Conservation (phyloP, 2,113 vertebrate species). For the Pandion haliaetus region DNA sequence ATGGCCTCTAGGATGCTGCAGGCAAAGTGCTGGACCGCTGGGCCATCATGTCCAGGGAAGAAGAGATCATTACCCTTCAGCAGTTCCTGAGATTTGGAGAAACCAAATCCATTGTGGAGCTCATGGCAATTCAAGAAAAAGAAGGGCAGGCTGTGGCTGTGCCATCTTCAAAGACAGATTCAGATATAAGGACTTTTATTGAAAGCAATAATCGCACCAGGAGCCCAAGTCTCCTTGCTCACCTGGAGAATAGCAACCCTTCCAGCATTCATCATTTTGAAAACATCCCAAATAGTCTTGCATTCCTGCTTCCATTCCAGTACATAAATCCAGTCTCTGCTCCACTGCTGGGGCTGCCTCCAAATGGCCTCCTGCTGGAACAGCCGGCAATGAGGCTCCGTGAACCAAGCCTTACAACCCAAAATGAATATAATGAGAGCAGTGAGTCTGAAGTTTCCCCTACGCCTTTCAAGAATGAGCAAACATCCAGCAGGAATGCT, state of each 20-base stretch:
- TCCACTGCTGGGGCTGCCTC: slow-evolving; percentile 92
- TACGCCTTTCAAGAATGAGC: slow-evolving; percentile 90
- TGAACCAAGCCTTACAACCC: slow-evolving; percentile 89
- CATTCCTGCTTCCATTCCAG: slow-evolving; percentile 96
- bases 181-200: slow-evolving; percentile 98
- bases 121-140: slow-evolving; percentile 99
- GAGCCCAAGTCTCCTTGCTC: slow-evolving; percentile 93
- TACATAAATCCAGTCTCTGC: slow-evolving; percentile 98
- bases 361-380: slow-evolving; percentile 91
- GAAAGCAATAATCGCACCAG: slow-evolving; percentile 98
- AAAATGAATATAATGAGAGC: slow-evolving; percentile 92
- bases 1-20: slow-evolving; percentile 93
- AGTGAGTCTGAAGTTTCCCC: slow-evolving; percentile 97
- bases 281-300: slow-evolving; percentile 98
- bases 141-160: slow-evolving; percentile 98
- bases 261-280: slow-evolving; percentile 99
- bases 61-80: slow-evolving; percentile 99
- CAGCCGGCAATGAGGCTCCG: slow-evolving; percentile 89
- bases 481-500: slow-evolving; percentile 87
- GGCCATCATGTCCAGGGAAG: slow-evolving; percentile 99
- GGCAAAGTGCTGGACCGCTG: slow-evolving; percentile 99
- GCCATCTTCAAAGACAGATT: slow-evolving; percentile 96
- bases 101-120: slow-evolving; percentile 99
- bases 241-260: slow-evolving; percentile 96
- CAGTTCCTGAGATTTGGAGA: slow-evolving; percentile 99